Conservation (phyloP, 2,888 invertebrate species). For the Mechanitis mazaeus region DNA sequence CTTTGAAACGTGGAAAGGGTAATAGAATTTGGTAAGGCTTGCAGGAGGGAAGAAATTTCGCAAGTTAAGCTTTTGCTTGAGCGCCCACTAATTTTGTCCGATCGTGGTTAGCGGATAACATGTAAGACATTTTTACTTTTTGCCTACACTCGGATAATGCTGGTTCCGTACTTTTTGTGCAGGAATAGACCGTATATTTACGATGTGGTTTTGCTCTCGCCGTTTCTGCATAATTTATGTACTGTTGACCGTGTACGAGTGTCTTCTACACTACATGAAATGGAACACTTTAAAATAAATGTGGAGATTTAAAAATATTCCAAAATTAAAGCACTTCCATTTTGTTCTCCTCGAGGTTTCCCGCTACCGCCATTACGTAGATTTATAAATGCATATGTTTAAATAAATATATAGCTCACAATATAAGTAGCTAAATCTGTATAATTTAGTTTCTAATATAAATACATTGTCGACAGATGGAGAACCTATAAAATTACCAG, state of each 20-base stretch:
- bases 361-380: too few relatives aligned
- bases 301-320: neutral
- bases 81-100: constrained; percentile 69
- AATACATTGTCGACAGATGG: constrained; percentile 78
- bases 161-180: constrained; percentile 29
- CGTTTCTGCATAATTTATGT: constrained; percentile 34
- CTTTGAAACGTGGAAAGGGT: constrained; percentile 25
- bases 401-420: too few relatives aligned
- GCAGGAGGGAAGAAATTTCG: constrained; percentile 61
- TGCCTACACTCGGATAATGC: constrained; percentile 22
- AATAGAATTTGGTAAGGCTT: constrained; percentile 31
- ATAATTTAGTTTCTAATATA: neutral
- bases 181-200: constrained; percentile 33
- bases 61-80: constrained; percentile 66
- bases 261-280: constrained; percentile 29
- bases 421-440: too few relatives aligned
- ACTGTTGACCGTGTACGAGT: constrained; percentile 32
- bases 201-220: constrained; percentile 32
- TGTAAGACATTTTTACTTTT: constrained; percentile 56
- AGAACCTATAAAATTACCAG: constrained; percentile 94
- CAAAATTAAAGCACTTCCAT: neutral
- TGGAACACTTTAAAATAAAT: constrained; percentile 23
- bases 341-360: neutral
- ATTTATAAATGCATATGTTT: too few relatives aligned
- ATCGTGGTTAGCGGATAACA: constrained; percentile 62